A percentile compares a stretch with the other conserved stretches of the same genome.
These are phyloP conservation scores for Quadriops clusia DNA, from an alignment of 2,888 invertebrate species.

Conservation along the genomic window DNA sequence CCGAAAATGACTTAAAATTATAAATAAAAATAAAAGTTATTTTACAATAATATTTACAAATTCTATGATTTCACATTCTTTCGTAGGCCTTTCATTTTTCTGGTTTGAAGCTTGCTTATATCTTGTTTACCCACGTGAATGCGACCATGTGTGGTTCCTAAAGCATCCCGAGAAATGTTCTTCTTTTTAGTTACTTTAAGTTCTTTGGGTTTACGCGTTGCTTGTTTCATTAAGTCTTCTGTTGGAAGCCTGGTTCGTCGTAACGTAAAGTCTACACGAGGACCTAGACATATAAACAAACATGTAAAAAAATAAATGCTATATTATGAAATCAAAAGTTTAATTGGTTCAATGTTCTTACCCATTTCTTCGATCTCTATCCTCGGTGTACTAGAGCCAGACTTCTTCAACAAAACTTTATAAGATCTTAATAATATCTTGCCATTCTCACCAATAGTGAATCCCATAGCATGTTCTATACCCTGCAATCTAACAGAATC, in stretches of 20 bases:
- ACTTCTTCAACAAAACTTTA: constrained; percentile 79
- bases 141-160: constrained; percentile 83
- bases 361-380: constrained; percentile 88
- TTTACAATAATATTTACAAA: too few species aligned
- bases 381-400: constrained; percentile 76
- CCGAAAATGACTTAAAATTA: too few species aligned
- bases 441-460: constrained; percentile 70
- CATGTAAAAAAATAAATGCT: not conserved
- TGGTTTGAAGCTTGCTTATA: constrained; percentile 70
- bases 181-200: constrained; percentile 74
- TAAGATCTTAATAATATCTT: constrained; percentile 67
- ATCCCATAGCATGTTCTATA: constrained; percentile 84
- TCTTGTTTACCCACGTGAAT: constrained; percentile 90
- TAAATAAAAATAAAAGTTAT: too few species aligned
- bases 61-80: too few species aligned
- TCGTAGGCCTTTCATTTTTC: constrained; percentile 81
- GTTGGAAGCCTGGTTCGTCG: constrained; percentile 82
- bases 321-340: constrained; percentile 1
- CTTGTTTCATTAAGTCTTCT: constrained; percentile 74
- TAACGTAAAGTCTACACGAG: constrained; percentile 75
- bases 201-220: constrained; percentile 69
- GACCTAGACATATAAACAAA: constrained; percentile 43
- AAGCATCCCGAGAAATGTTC: constrained; percentile 75
- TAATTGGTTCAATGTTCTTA: constrained; percentile 23
- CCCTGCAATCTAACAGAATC: constrained; percentile 81